Evolutionary conservation across 2,113 vertebrate species (phyloP).

Genomic region (Datnioides undecimradiatus): DNA sequence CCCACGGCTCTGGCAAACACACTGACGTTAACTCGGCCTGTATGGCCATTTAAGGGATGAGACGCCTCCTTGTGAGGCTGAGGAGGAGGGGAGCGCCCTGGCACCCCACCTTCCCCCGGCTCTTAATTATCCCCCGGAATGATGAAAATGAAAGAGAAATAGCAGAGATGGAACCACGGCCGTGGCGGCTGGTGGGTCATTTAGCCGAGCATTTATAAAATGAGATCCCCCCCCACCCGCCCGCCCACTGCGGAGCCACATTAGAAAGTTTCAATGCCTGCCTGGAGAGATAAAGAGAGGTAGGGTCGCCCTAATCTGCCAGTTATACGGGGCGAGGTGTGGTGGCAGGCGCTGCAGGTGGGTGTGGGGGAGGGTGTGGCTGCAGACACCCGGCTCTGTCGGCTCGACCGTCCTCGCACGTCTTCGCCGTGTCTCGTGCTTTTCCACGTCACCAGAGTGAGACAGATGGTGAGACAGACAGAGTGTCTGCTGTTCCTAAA

Average conservation of each 20-base stretch:
- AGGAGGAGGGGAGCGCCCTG: neutral
- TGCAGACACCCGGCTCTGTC: neutral
- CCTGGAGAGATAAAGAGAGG: conserved; percentile 61
- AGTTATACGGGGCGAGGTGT: conserved; percentile 30
- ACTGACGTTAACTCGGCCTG: neutral
- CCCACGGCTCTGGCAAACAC: neutral
- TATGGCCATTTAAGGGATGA: conserved; percentile 10
- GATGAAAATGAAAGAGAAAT: conserved; percentile 65
- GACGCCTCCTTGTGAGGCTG: conserved; percentile 3
- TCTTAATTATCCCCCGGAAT: conserved; percentile 67
- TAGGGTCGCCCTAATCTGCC: conserved; percentile 56
- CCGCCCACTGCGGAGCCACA: conserved; percentile 28
- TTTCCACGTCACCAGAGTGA: conserved; percentile 12
- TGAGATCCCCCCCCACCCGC: conserved; percentile 41
- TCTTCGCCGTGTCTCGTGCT: neutral
- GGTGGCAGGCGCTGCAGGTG: conserved; percentile 14
- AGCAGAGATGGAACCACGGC: conserved; percentile 54
- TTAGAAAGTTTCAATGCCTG: conserved; percentile 67
- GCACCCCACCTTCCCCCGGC: neutral
- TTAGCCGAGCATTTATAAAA: conserved; percentile 66
- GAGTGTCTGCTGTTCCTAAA: neutral
- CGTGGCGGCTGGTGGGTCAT: conserved; percentile 53
- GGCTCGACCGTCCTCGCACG: neutral
- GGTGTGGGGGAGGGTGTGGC: conserved; percentile 10
- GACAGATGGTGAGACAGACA: neutral